Evolutionary conservation across 2,797 vertebrate genomes (phyloP).

Genomic region (Megaceryle alcyon): DNA sequence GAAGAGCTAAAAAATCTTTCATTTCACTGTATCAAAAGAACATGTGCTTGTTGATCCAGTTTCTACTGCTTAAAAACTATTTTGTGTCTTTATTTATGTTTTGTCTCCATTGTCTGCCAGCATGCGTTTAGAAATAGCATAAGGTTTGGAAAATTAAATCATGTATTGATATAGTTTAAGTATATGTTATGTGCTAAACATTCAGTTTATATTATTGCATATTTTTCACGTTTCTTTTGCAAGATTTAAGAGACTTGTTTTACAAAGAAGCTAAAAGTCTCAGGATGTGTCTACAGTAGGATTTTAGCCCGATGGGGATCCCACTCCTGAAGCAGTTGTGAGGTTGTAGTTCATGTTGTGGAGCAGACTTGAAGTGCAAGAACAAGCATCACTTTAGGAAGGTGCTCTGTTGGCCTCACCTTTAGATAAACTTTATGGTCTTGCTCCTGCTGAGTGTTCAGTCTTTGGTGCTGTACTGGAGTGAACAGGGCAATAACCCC

Average conservation of each 20-base stretch:
- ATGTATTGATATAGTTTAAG: too few species aligned
- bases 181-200: background rate
- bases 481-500: rapidly evolving
- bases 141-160: background rate
- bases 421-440: background rate
- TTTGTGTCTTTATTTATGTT: background rate
- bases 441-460: background rate
- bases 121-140: background rate
- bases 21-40: background rate
- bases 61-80: background rate
- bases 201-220: background rate
- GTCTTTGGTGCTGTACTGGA: background rate
- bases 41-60: background rate
- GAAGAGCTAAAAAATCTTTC: background rate
- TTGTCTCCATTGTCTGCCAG: background rate
- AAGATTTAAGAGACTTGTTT: background rate
- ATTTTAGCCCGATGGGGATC: background rate
- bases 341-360: background rate
- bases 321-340: background rate
- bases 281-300: background rate
- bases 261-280: background rate
- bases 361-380: background rate
- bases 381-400: background rate
- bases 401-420: background rate
- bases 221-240: background rate